phyloP scores from a whole-genome alignment of 1,140 invertebrate genomes.

The Saccostrea glomerata region DNA sequence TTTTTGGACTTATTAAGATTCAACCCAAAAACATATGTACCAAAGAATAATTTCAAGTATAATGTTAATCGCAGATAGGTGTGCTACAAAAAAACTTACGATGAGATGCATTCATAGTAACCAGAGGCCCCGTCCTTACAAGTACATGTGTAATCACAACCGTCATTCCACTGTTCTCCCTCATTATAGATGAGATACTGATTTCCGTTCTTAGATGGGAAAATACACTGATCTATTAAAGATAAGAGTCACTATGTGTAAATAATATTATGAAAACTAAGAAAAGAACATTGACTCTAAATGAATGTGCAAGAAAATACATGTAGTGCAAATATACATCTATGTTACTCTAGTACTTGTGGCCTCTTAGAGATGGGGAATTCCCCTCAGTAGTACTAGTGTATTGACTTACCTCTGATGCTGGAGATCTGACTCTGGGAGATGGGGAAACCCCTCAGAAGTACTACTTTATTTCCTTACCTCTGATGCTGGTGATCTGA shows the following conservation, averaged over 20 bases:
- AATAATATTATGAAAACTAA: too few relatives aligned
- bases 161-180: constrained; percentile 64
- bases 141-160: constrained; percentile 65
- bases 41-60: neutral
- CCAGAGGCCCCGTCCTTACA: constrained; percentile 63
- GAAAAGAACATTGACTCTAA: too few relatives aligned
- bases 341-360: too few relatives aligned
- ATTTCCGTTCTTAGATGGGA: constrained; percentile 4
- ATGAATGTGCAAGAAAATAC: too few relatives aligned
- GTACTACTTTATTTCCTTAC: too few relatives aligned
- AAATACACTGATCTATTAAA: constrained; percentile 52
- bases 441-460: too few relatives aligned
- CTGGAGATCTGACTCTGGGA: too few relatives aligned
- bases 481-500: neutral
- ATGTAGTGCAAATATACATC: too few relatives aligned
- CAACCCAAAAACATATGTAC: neutral
- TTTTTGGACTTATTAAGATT: too few relatives aligned
- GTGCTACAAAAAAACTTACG: constrained; percentile 52
- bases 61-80: neutral
- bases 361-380: too few relatives aligned
- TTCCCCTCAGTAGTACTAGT: neutral
- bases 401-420: neutral
- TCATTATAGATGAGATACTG: constrained; percentile 51
- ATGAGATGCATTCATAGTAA: constrained; percentile 63
- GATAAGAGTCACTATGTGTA: neutral